These are phyloP conservation scores for Mixornis gularis DNA, from an alignment of 2,113 vertebrate genomes.

Conservation along the genomic window DNA sequence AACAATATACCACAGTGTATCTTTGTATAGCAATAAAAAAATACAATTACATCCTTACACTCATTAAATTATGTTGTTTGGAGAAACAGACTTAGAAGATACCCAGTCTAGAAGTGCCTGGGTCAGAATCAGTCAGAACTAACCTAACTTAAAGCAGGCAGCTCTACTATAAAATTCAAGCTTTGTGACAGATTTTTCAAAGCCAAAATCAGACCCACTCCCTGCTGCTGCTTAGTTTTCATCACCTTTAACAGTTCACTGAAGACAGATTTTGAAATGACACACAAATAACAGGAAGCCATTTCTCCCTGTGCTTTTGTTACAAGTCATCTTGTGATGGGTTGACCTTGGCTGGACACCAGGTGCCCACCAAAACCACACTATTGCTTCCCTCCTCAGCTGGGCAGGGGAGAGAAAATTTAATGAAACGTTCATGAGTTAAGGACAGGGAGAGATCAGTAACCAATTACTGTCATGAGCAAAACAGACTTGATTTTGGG, in stretches of 20 bases:
- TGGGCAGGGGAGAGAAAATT: neutral
- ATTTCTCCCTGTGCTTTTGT: neutral
- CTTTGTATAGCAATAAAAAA: neutral
- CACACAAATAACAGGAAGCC: neutral
- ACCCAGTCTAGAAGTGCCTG: neutral
- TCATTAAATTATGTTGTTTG: neutral
- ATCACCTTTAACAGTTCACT: neutral
- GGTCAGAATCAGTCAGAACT: neutral
- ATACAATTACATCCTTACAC: neutral
- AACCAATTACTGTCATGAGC: neutral
- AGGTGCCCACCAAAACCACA: neutral
- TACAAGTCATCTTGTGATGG: neutral
- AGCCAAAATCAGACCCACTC: neutral
- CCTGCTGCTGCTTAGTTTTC: neutral
- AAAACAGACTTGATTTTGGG: neutral
- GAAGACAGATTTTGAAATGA: neutral
- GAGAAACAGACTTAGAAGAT: neutral
- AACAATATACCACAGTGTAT: neutral
- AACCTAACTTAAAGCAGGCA: neutral
- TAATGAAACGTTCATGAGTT: neutral
- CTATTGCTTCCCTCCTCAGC: neutral
- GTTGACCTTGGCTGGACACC: neutral
- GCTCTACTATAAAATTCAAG: neutral
- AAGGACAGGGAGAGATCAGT: neutral
- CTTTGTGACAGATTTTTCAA: neutral